Percentiles rank a stretch among this genome's conserved stretches.
These are phyloP conservation scores for Emydoidea blandingii DNA, from an alignment of 2,797 vertebrate species.

Conservation along the genomic window DNA sequence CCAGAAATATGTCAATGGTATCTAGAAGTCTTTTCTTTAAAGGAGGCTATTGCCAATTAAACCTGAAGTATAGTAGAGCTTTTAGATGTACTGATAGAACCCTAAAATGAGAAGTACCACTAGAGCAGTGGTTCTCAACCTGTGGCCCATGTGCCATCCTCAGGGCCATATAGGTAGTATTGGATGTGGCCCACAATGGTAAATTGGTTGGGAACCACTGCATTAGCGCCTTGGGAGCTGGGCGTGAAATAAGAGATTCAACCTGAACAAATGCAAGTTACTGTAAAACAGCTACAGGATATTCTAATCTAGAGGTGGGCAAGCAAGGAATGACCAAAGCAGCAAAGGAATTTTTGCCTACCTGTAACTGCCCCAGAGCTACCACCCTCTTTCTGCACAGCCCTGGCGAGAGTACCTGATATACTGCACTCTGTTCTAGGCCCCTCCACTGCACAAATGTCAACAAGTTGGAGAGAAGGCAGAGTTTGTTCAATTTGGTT, in stretches of 20 bases:
- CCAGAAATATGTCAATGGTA: no score
- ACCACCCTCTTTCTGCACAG: background rate
- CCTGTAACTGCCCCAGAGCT: background rate
- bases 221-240: background rate
- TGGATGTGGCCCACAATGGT: no score
- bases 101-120: no score
- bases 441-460: rapidly evolving
- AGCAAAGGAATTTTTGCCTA: background rate
- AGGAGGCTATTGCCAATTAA: no score
- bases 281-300: background rate
- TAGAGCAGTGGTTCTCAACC: no score
- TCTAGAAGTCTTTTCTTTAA: no score
- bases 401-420: background rate
- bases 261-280: background rate
- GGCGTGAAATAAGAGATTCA: background rate
- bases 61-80: background rate
- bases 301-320: background rate
- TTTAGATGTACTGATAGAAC: background rate
- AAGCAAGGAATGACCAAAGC: background rate
- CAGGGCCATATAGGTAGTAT: no score
- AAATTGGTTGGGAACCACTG: rapidly evolving
- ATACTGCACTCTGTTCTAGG: background rate
- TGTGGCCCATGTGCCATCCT: no score
- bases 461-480: rapidly evolving
- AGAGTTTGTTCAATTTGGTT: no score